Base-by-base conservation (phyloP, 2,113 vertebrate genomes). In the Enhydra lutris region DNA sequence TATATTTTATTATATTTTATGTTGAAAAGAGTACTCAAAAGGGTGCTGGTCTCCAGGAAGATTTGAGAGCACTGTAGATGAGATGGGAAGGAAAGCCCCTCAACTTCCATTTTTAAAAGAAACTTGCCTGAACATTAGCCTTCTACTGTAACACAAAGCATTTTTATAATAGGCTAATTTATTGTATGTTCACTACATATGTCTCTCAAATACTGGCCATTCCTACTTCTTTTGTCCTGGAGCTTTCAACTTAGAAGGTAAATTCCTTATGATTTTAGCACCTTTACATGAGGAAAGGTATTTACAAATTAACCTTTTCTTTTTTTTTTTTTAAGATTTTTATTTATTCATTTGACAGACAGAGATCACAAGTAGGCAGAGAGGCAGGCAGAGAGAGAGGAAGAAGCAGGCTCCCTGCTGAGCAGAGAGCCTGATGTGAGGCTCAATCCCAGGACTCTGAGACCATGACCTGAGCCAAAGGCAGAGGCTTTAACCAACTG, bases 171-270 rank as follows among this genome's bases (percentile, higher is more conserved):
- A 57, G 13, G 84, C 42, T 81, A 24, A 55, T 52, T 63, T 47
- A 85, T 50, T 85, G 45, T 67, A 9, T 78, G 95, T 98, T 97
- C 42, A 93, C 50, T 67, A 24, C 42, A 80, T 26, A 55, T 73
- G 17, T 23, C 18, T 91, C 39, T 83, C 61, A 89, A 63, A 26
- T 93, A 31, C 15, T 69, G 45, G 17, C 11, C 45, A 61, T 31
- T 39, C 65, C 86, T 52, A 65, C 42, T 96, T 93, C 45, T 81
- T 61, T 89, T 42, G 31, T 81, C 31, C 29, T 15, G n/a, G 15
- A 67, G 23, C 20, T 82, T 92, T 93, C 17, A 42, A 26, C 50
- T 90, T 55, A 86, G 73, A 91, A 92, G 26, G 24, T 6, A 63
- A 76, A 42, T 47, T 86, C 20, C 61, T 69, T 29, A 73, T 63